Percentiles rank a stretch among this genome's conserved stretches.
These are phyloP conservation scores for Crotalus tigris DNA, from an alignment of 2,113 vertebrate genomes.

Conservation along the genomic window DNA sequence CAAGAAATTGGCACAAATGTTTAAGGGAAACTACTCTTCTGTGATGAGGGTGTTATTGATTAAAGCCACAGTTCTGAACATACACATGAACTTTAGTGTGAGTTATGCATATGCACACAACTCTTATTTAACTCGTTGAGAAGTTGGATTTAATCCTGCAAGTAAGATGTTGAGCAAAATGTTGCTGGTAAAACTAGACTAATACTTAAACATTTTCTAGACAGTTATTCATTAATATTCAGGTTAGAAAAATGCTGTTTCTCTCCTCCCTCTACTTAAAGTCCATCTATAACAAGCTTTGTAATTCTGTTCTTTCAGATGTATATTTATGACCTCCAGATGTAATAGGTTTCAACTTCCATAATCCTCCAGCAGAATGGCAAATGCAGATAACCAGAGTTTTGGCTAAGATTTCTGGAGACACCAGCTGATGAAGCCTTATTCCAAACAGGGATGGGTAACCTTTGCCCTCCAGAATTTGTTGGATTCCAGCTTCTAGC, in stretches of 20 bases:
- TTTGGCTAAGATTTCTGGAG: background rate
- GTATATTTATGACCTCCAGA: background rate
- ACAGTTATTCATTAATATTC: constrained; percentile 4
- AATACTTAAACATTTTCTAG: constrained; percentile 11
- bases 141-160: background rate
- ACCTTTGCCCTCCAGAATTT: background rate
- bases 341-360: background rate
- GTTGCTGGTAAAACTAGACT: background rate
- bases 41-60: background rate
- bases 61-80: background rate
- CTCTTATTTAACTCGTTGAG: background rate
- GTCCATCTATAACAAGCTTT: background rate
- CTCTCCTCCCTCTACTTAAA: background rate
- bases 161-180: constrained; percentile 6
- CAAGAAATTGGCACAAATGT: background rate
- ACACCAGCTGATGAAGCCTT: background rate
- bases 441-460: background rate
- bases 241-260: background rate
- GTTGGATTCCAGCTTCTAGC: background rate
- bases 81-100: background rate
- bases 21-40: background rate
- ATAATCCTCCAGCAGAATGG: background rate
- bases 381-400: background rate
- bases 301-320: background rate
- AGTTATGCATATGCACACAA: background rate